phyloP scores from a whole-genome alignment of 2,113 vertebrate genomes.

The Dasypus novemcinctus region DNA sequence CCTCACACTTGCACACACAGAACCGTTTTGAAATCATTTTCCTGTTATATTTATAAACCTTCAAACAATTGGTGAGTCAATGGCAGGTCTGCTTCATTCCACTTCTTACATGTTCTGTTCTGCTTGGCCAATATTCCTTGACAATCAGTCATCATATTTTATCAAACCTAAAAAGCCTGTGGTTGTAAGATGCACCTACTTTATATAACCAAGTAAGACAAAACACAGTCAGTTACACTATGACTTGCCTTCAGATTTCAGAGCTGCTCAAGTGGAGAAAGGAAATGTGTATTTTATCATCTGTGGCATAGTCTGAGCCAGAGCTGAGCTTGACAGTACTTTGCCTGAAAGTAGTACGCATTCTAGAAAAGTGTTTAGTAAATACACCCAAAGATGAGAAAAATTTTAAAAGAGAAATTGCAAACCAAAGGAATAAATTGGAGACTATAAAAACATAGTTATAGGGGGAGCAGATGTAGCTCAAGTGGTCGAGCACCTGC shows the following conservation, averaged over 20 bases:
- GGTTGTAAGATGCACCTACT: neutral
- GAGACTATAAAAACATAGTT: neutral
- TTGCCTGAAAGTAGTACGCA: neutral
- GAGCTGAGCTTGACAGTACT: neutral
- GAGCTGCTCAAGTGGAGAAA: neutral
- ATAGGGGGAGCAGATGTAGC: no score
- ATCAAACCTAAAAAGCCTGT: neutral
- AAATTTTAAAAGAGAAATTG: neutral
- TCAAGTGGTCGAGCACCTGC: no score
- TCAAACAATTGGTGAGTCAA: neutral
- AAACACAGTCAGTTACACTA: neutral
- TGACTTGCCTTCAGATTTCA: neutral
- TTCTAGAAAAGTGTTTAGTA: neutral
- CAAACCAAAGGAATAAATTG: neutral
- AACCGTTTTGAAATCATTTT: neutral
- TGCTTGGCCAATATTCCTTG: neutral
- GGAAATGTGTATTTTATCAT: neutral
- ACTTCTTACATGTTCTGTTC: neutral
- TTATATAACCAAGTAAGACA: neutral
- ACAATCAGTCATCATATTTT: neutral
- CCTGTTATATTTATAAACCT: neutral
- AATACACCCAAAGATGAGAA: neutral
- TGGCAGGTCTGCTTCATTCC: neutral
- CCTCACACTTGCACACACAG: neutral
- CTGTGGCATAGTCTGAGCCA: neutral